Base-by-base conservation (phyloP, 1,140 invertebrate genomes). In the Cherax destructor region DNA sequence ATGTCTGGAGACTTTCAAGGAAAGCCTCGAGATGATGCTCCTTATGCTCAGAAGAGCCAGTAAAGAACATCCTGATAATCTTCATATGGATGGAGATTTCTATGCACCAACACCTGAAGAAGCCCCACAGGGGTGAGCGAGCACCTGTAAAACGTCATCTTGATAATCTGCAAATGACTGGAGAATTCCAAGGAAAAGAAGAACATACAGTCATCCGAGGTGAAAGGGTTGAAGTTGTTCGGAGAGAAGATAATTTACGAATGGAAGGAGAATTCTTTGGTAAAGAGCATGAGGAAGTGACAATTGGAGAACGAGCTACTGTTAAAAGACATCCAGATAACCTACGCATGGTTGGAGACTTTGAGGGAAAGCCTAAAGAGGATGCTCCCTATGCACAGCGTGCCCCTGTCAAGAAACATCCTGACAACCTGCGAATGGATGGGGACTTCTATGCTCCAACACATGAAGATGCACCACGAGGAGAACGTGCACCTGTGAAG, bases 81-180 rank as follows among this genome's bases (percentile, higher is more conserved):
- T 87, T 21, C 85, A 76, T 7, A 87, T 87, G 85, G 85, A 87
- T n/a, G 85, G 85, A 13, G 85, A 87, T 74, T 87, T 87, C 85
- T 61, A 61, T 79, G 85, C 85, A 3, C 85, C 85, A 16, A 47
- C 56, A 47, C 85, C 74, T 59, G 85, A 30, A 11, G 85, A 87
- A 61, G 85, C 76, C 41, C 85, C 85, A 18, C 74, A n/a, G 52
- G 21, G 85, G 85, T 30, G 95, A 95, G 52, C 88, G 95, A 69
- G 94, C 94, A 0, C 92, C 94, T 3, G 93, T 95, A n/a, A 94
- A 94, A n/a, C 93, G 93, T 83, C 93, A 96, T 91, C 89, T 94
- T 91, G 95, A 96, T 87, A 95, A 96, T 93, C 93, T 97, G 2
- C 93, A 94, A 5, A 95, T 96, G 11, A 96, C 97, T 93, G 96